phyloP scores from a whole-genome alignment of 1,140 invertebrate genomes.

The Orius laevigatus region DNA sequence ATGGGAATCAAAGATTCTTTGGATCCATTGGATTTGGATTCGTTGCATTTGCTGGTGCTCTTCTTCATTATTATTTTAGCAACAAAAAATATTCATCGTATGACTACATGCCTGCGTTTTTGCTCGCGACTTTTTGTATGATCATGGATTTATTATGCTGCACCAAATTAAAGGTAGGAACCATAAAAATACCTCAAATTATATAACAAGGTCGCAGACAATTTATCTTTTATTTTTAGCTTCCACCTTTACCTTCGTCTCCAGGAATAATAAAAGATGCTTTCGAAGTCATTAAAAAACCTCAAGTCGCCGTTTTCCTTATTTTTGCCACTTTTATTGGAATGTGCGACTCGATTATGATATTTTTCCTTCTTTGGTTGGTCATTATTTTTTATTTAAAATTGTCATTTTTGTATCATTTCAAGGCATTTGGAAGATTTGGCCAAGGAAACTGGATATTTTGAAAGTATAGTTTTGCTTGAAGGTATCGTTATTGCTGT shows the following conservation, averaged over 20 bases:
- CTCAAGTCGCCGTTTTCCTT: slow-evolving; percentile 45
- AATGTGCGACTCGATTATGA: slow-evolving; percentile 58
- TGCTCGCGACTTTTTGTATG: slow-evolving; percentile 43
- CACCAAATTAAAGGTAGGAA: not conserved
- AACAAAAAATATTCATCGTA: slow-evolving; percentile 31
- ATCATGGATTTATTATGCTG: slow-evolving; percentile 35
- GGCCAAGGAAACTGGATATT: slow-evolving; percentile 34
- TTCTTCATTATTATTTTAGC: slow-evolving; percentile 39
- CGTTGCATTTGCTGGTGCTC: slow-evolving; percentile 47
- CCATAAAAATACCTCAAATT: too few species aligned
- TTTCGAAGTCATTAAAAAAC: slow-evolving; percentile 36
- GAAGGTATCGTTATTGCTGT: slow-evolving; percentile 57
- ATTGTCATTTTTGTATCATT: slow-evolving; percentile 9
- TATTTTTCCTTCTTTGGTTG: slow-evolving; percentile 66
- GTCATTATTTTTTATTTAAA: slow-evolving; percentile 7
- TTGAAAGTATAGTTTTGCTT: slow-evolving; percentile 49
- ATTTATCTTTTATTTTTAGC: too few species aligned
- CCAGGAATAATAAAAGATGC: slow-evolving; percentile 45
- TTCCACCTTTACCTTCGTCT: slow-evolving; percentile 44
- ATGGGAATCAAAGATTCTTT: slow-evolving; percentile 63
- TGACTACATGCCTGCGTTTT: slow-evolving; percentile 49
- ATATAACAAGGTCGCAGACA: too few species aligned
- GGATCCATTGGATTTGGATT: slow-evolving; percentile 58
- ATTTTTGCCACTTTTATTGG: slow-evolving; percentile 51
- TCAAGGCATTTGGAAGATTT: slow-evolving; percentile 54